Evolutionary conservation across 2,888 invertebrate species (phyloP).

Genomic region (Dynastes grantii): DNA sequence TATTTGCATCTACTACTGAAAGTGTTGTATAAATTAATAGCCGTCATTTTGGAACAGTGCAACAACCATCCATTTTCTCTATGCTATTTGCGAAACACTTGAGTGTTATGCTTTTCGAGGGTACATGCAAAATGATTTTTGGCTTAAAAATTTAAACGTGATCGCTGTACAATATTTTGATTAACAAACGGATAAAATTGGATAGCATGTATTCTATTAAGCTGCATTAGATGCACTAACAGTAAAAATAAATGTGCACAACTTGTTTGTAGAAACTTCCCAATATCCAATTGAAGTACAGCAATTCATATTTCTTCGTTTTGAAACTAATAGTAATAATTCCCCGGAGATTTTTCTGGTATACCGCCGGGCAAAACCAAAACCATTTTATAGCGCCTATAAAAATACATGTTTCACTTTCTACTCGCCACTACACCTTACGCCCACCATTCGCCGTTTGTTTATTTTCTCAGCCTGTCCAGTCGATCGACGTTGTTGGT

Average conservation of each 20-base stretch:
- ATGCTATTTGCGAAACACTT: too few species aligned
- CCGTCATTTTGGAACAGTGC: too few species aligned
- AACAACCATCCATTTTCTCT: too few species aligned
- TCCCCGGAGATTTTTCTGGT: background rate
- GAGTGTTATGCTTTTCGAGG: too few species aligned
- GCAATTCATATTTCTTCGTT: background rate
- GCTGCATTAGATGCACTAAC: too few species aligned
- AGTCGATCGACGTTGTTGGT: background rate
- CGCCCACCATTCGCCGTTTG: slow-evolving; percentile 28
- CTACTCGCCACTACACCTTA: slow-evolving; percentile 25
- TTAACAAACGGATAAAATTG: too few species aligned
- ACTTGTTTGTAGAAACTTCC: background rate
- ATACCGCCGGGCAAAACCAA: background rate
- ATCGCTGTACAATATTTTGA: too few species aligned
- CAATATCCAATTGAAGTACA: background rate
- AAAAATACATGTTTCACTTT: slow-evolving; percentile 43
- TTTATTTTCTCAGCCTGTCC: slow-evolving; percentile 23
- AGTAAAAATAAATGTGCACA: too few species aligned
- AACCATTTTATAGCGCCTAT: background rate
- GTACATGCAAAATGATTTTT: too few species aligned
- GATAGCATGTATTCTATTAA: too few species aligned
- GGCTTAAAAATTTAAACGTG: too few species aligned
- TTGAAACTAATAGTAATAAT: slow-evolving; percentile 5
- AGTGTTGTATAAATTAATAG: background rate
- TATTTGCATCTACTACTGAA: background rate